Evolutionary conservation across 2,797 vertebrate species (phyloP).

Genomic region (Bufotes viridis): DNA sequence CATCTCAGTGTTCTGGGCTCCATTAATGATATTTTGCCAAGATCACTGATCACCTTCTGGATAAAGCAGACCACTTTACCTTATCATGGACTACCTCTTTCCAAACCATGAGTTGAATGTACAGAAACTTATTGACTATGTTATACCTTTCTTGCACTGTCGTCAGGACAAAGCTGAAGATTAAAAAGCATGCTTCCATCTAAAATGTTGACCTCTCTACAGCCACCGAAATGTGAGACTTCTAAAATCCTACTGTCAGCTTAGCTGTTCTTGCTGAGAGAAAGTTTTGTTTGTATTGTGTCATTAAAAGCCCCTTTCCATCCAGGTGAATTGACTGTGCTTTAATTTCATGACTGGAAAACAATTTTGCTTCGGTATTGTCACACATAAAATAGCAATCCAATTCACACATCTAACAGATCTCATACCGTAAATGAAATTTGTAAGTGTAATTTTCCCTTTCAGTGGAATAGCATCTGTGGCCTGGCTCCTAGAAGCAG

Average conservation of each 20-base stretch:
- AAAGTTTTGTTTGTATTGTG: background rate
- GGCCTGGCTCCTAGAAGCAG: conserved; percentile 33
- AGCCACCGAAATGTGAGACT: background rate
- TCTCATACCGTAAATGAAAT: conserved; percentile 38
- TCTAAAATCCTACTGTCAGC: background rate
- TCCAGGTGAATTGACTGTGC: conserved; percentile 16
- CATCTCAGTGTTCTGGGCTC: too few relatives aligned
- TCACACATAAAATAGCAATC: conserved; percentile 33
- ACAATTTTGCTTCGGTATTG: conserved; percentile 26
- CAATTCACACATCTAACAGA: conserved; percentile 23
- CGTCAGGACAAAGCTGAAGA: background rate
- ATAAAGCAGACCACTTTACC: background rate
- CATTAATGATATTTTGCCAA: too few relatives aligned
- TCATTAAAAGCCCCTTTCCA: background rate
- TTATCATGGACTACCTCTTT: background rate
- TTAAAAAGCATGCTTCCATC: background rate
- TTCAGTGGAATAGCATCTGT: conserved; percentile 28
- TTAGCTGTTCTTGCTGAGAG: background rate
- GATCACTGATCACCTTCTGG: background rate
- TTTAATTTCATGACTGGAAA: conserved; percentile 17
- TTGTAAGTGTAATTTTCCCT: conserved; percentile 7
- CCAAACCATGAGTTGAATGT: background rate
- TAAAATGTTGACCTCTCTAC: background rate
- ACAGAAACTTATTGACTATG: background rate
- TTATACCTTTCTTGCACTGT: background rate